Evolutionary conservation across 2,113 vertebrate genomes (phyloP), one percentile per base, ranked within the genome.

Genomic region (Rhinopithecus roxellana): DNA sequence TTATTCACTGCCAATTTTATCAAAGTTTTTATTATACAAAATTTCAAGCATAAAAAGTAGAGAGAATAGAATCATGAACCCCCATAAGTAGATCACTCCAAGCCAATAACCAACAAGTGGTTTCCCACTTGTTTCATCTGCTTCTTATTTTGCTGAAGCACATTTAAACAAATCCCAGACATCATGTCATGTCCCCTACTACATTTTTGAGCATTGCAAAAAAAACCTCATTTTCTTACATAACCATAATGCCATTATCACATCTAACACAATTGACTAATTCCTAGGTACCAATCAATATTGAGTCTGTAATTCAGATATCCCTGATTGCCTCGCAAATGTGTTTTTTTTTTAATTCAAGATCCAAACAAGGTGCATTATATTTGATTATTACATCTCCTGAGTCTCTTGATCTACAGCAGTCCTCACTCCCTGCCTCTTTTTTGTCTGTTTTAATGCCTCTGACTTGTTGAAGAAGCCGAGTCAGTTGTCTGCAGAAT

Each of bases 241-340:
- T 72, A 94, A 89, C 74, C 27, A 11, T 23, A 79, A 32, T 69
- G 67, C 8, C 45, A 87, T 75, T 86, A 75, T 80, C 88, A 70
- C 40, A 90, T 8, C 74, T 75, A 52, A 70, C 57, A 38, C 43
- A 67, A 84, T 4, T 79, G 81, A 88, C 77, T 90, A 82, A 79
- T 79, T 94, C 70, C 93, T 90, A 48, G 64, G 87, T 79, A 84
- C 82, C 40, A 83, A 61, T 74, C 17, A 69, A 30, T 78, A 74
- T n/a, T 93, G 50, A 96, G 90, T 81, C 83, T 95, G 30, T 79
- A 83, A 27, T 83, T 89, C 77, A 93, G 23, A 78, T 67, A 86
- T 55, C 67, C 32, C 61, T 91, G 30, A 25, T 89, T 89, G 35
- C 50, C 59, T 95, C 30, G 92, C 52, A 86, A 96, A 83, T 90